phyloP scores from a whole-genome alignment of 2,113 vertebrate genomes.

The Oceanodroma tethys region DNA sequence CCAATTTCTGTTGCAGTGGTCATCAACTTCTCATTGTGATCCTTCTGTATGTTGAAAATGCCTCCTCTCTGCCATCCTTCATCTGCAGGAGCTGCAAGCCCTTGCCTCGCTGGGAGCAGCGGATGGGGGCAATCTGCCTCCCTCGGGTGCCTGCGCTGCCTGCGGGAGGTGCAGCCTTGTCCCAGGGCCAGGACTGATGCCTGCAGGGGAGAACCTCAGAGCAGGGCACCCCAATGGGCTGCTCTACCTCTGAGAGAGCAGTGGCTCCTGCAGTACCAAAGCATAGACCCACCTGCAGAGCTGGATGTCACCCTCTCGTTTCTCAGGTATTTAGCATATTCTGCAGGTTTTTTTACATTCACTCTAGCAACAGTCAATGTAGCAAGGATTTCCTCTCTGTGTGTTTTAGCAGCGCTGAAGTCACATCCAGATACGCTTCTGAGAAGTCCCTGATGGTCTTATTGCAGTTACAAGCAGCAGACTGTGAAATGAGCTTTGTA shows the following conservation, averaged over 20 bases:
- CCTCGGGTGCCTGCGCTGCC: neutral
- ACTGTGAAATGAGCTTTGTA: neutral
- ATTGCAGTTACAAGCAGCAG: neutral
- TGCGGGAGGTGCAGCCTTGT: neutral
- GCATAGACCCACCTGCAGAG: neutral
- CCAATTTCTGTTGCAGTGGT: neutral
- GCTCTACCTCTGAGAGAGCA: neutral
- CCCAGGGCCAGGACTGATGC: neutral
- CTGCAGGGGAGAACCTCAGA: neutral
- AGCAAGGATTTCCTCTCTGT: neutral
- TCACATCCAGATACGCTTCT: neutral
- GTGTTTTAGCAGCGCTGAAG: neutral
- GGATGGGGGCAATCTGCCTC: neutral
- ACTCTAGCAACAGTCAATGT: neutral
- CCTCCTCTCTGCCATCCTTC: neutral
- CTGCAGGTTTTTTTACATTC: neutral
- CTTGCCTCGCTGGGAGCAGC: neutral
- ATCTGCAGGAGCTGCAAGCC: accelerated
- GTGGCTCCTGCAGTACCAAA: neutral
- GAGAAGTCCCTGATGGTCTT: neutral
- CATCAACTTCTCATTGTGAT: neutral
- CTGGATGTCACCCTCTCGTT: neutral
- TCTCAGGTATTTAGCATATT: neutral
- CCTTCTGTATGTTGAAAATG: neutral
- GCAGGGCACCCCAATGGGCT: neutral